Evolutionary conservation across 2,888 invertebrate species (phyloP).

Genomic region (Lottia gigantea): DNA sequence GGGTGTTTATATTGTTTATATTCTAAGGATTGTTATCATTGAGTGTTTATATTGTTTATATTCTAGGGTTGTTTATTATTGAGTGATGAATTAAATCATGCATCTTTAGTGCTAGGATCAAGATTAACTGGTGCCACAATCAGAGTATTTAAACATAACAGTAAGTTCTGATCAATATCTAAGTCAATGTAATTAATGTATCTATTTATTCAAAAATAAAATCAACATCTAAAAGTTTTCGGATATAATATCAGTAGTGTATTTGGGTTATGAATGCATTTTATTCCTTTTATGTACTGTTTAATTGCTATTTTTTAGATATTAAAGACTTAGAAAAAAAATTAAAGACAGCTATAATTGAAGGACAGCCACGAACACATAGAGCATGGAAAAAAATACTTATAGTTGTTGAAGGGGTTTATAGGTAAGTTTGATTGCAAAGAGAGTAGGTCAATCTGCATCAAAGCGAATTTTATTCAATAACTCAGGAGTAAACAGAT

Average conservation of each 20-base stretch:
- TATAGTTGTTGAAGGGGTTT: slow-evolving; percentile 93
- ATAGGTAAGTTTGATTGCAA: slow-evolving; percentile 70
- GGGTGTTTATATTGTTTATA: neutral
- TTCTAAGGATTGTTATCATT: no score
- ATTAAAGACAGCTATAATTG: slow-evolving; percentile 79
- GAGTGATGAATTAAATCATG: slow-evolving; percentile 96
- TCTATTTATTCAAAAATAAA: neutral
- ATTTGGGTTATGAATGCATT: no score
- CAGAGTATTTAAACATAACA: slow-evolving; percentile 79
- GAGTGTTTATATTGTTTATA: slow-evolving; percentile 6
- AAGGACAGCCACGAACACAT: slow-evolving; percentile 81
- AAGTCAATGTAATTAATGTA: neutral
- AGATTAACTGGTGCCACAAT: slow-evolving; percentile 85
- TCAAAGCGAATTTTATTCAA: no score
- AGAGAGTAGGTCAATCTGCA: no score
- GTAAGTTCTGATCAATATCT: slow-evolving; percentile 46
- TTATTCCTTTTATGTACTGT: no score
- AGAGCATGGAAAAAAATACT: slow-evolving; percentile 90
- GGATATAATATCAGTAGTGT: no score
- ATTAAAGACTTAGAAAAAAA: slow-evolving; percentile 83
- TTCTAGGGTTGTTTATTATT: slow-evolving; percentile 81
- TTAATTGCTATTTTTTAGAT: slow-evolving; percentile 71
- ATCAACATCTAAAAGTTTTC: no score
- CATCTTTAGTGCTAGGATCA: slow-evolving; percentile 92
- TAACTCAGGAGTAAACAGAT: neutral